Evolutionary conservation across 2,888 invertebrate genomes (phyloP), one percentile per base, ranked within the genome.

Genomic region (Tuberolachnus salignus): DNA sequence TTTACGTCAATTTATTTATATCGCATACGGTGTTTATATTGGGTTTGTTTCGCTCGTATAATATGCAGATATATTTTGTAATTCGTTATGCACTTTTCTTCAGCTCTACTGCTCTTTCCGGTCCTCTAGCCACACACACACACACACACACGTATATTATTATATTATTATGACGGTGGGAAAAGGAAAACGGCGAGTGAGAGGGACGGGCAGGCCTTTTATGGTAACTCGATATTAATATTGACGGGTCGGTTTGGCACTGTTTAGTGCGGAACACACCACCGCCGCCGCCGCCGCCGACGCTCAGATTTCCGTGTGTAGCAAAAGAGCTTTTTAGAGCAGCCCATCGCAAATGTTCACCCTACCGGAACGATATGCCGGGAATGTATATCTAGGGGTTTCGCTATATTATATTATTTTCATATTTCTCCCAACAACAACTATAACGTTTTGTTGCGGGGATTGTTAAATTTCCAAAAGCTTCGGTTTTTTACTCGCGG

Each of bases 341-440:
- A 63, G 66, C 26, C 19, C 66, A 42, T n/a, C 49, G 16, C 49
- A 64, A 64, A 26, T 75, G 57, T 49, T 57, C 49, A 49, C 14
- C 75, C 75, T 26, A 78, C 67, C 49, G 75, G 67, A 78, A 78
- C 34, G 67, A 66, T 67, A 78, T 78, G 67, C 67, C 34, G 55
- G 75, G 75, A 78, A 78, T 78, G 67, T 34, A 53, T 67, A 46
- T 66, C 34, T 42, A 61, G 44, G 51, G 75, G 67, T 49, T 42
- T 75, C 46, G 75, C 75, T 59, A 49, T 78, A 78, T 78, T 78
- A 78, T 78, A 78, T 78, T 78, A 78, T 78, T 78, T 78, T 67
- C 75, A 78, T 78, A 78, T 78, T 78, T 67, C 49, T 34, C 71
- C 72, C 46, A 10, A 46, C 44, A 66, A 6, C 34, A 34, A 34